A percentile compares a stretch with the other conserved stretches of the same genome.
Conservation (phyloP, 1,140 invertebrate genomes). For the Apis mellifera region DNA sequence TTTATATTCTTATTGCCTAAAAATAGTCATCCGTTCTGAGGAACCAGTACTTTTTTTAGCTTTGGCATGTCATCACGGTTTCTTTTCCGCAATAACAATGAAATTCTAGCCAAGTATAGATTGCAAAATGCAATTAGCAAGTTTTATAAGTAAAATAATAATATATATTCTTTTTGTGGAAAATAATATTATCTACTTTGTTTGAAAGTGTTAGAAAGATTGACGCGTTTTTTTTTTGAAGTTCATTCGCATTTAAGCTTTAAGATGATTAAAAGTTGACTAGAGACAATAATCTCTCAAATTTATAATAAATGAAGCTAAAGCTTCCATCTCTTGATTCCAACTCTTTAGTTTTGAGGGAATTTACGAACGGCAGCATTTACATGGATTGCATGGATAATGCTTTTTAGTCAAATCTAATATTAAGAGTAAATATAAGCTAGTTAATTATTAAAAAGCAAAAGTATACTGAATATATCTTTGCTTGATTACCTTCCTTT, state of each 20-base stretch:
- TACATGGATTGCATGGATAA: constrained; percentile 42
- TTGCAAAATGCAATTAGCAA: constrained; percentile 42
- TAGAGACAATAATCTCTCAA: constrained; percentile 61
- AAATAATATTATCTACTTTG: constrained; percentile 44
- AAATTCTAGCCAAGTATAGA: constrained; percentile 54
- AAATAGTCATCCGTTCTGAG: constrained; percentile 50
- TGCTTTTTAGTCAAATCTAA: constrained; percentile 43
- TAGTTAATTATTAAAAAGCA: constrained; percentile 56
- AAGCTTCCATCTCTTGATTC: constrained; percentile 34
- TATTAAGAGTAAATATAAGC: constrained; percentile 41
- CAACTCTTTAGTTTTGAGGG: constrained; percentile 43
- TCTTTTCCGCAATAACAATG: constrained; percentile 21
- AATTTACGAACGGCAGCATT: constrained; percentile 54
- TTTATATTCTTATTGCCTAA: constrained; percentile 56
- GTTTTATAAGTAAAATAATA: constrained; percentile 28
- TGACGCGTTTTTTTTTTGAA: constrained; percentile 26
- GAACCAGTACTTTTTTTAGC: constrained; percentile 42
- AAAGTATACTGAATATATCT: constrained; percentile 46
- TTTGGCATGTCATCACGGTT: constrained; percentile 33
- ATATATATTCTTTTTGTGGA: constrained; percentile 32
- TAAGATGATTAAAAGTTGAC: constrained; percentile 59
- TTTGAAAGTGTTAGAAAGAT: constrained; percentile 34
- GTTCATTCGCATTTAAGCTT: constrained; percentile 51
- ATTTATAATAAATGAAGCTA: constrained; percentile 53
- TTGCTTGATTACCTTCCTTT: constrained; percentile 18